Base-by-base conservation (phyloP, 2,113 vertebrate species). In the Silurus asotus region DNA sequence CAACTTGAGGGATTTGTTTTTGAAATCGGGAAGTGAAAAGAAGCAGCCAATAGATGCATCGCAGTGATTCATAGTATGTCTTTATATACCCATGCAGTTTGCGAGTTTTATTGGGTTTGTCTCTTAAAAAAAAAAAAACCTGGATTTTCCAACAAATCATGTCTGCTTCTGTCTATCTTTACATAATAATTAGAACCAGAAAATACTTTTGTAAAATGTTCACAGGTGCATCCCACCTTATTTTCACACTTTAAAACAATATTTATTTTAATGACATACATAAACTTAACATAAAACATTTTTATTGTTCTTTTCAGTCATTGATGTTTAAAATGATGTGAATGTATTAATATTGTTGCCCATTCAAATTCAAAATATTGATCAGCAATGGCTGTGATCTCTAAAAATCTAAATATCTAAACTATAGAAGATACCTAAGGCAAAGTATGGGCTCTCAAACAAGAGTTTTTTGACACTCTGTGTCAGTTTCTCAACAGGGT, bases 1-100 rank as follows among this genome's bases (percentile, higher is more conserved):
- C 83, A 83, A 83, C 80, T 74, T 84, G 70, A 74, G 53, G 48
- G 58, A 13, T 84, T 86, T 37, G 37, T 37, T 88, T 78, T 64
- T 56, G 77, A 79, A 45, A 19, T 37, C 15, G 45, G 53, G 78
- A 74, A 69, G 69, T 58, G 23, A 85, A 55, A 15, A 48, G 7
- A 81, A 9, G 25, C 10, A 23, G 81, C 83, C 83, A 85, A 82
- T 28, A 77, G 37, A 25, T 56, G 37, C 84, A 82, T 55, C 49
- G 51, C n/a, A 67, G 62, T 9, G 17, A 59, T 59, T 78, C 45
- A 79, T 53, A 79, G 4, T 77, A 85, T 65, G 58, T 28, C 55
- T 75, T 49, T 53, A 61, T 9, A 84, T 19, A 28, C 55, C 70
- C 37, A 6, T 78, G 53, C 56, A 37, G 37, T 67, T 45, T 49